Conservation (phyloP, 2,113 vertebrate species). For the Caranx ignobilis region DNA sequence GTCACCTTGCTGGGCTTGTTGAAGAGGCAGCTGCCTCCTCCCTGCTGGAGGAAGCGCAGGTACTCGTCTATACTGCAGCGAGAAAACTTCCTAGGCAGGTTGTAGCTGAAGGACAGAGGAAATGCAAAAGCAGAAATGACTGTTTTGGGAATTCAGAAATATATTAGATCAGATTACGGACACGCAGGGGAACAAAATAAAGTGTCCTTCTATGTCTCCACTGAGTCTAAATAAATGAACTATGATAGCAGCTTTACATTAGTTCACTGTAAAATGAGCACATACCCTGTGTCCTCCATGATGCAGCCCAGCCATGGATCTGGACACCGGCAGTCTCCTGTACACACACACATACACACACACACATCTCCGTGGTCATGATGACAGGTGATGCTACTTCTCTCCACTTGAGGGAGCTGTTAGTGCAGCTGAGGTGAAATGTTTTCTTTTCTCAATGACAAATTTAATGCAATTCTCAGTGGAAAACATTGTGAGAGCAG, state of each 20-base stretch:
- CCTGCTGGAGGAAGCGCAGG: conserved; percentile 93
- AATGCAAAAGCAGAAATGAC: not conserved
- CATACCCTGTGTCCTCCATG: conserved; percentile 98
- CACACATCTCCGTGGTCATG: not conserved
- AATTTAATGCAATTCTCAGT: not conserved
- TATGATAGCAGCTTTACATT: too few relatives aligned
- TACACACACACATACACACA: conserved; percentile 40
- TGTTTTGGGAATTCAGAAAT: not conserved
- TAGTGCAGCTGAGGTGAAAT: not conserved
- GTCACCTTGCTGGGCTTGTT: conserved; percentile 96
- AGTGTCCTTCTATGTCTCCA: too few relatives aligned
- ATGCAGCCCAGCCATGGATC: conserved; percentile 96
- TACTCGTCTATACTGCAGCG: conserved; percentile 97
- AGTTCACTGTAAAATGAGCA: not conserved
- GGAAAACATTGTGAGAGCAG: not conserved
- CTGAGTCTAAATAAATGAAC: too few relatives aligned
- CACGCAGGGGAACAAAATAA: too few relatives aligned
- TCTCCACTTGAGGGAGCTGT: conserved; percentile 35
- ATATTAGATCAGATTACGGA: too few relatives aligned
- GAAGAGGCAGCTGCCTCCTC: conserved; percentile 96
- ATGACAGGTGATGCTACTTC: not conserved
- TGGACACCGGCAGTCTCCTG: conserved; percentile 94
- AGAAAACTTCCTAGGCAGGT: conserved; percentile 95
- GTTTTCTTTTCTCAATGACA: not conserved
- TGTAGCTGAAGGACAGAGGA: conserved; percentile 83